Base-by-base conservation (phyloP, 2,888 invertebrate genomes). In the Eilema caniola region DNA sequence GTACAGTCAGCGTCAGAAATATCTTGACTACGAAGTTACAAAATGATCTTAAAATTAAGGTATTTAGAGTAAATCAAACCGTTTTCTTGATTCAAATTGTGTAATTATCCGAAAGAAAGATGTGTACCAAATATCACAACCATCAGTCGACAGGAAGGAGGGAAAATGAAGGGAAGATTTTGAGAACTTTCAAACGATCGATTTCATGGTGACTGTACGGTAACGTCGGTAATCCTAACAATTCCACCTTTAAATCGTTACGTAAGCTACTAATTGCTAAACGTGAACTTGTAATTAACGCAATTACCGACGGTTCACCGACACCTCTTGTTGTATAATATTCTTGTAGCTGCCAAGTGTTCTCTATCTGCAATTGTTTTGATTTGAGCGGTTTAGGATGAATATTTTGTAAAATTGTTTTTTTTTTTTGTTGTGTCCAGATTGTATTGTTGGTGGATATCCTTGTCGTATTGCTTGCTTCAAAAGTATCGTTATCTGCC, bases 261-360 rank as follows among this genome's bases (percentile, higher is more conserved):
- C 75, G 73, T 73, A 72, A 76, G 57, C 67, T 70, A 74, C 70
- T 83, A 75, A 77, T 81, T 82, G 72, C 60, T 72, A 73, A 74
- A 80, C 81, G 77, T 84, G 84, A 80, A 73, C 81, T 76, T 75
- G 79, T 73, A 80, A 81, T 83, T 83, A 83, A 72, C 75, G 75
- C 76, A 69, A 84, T 79, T 77, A 72, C 73, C 69, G 64, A 47
- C 61, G 41, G 74, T 74, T 66, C 67, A 61, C 67, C 72, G 47
- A 69, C 67, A 69, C 53, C 57, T 64, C 47, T 59, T n/a, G n/a
- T 31, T 65, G 64, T 66, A 65, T 67, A 67, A 67, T 71, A 59
- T 72, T 72, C 47, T 62, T 37, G 33, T 47, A 67, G 37, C 25
- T 67, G 62, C 25, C 20, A 31, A 61, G 16, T 60, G 66, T 16